Evolutionary conservation across 2,888 invertebrate genomes (phyloP).

Genomic region (Cantharis rufa): DNA sequence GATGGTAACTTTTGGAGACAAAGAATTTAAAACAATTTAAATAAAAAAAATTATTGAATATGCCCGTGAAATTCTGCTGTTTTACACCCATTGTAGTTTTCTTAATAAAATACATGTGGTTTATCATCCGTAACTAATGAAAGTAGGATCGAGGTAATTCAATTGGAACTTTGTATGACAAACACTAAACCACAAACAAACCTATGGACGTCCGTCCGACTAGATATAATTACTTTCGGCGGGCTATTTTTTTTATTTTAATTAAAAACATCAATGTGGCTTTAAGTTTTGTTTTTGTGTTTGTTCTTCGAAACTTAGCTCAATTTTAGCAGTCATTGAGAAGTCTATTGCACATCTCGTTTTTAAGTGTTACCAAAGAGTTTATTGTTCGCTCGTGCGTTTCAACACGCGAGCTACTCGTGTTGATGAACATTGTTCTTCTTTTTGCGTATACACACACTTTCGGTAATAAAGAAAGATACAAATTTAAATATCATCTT

Average conservation of each 20-base stretch:
- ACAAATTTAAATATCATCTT: background rate
- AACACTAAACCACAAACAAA: constrained; percentile 17
- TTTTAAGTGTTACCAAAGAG: constrained; percentile 26
- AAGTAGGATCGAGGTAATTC: constrained; percentile 9
- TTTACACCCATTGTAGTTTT: background rate
- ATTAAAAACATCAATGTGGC: constrained; percentile 8
- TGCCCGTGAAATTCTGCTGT: background rate
- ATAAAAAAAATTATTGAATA: background rate
- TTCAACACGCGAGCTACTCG: constrained; percentile 40
- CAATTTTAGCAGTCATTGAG: constrained; percentile 18
- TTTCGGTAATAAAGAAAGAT: background rate
- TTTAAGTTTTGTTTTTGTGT: constrained; percentile 2
- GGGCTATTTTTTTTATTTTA: background rate
- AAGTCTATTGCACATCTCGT: constrained; percentile 16
- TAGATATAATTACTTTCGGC: constrained; percentile 10
- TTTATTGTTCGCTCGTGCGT: constrained; percentile 45
- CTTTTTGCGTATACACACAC: constrained; percentile 1
- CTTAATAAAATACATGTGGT: background rate
- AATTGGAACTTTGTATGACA: constrained; percentile 13
- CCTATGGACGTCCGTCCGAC: constrained; percentile 9
- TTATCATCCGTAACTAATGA: constrained; percentile 11
- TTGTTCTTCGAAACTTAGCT: constrained; percentile 11
- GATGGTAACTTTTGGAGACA: background rate
- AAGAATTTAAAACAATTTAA: background rate
- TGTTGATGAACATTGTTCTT: constrained; percentile 38